Conservation (phyloP, 2,113 vertebrate genomes). For the Tympanuchus pallidicinctus region DNA sequence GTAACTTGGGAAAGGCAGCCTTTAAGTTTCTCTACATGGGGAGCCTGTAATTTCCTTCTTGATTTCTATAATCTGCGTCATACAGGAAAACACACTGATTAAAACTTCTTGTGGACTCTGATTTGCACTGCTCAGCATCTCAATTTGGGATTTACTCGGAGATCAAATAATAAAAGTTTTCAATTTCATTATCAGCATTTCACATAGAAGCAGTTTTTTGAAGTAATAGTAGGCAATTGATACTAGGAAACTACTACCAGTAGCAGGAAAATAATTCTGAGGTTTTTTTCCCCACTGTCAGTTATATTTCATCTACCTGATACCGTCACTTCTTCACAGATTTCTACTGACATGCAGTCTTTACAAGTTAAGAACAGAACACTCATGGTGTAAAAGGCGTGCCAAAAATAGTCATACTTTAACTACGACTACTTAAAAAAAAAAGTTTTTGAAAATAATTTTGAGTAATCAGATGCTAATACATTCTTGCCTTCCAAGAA, state of each 20-base stretch:
- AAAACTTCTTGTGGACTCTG: neutral
- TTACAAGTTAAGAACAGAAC: neutral
- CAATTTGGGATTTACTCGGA: neutral
- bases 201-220: neutral
- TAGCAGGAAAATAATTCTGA: neutral
- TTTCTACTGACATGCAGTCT: neutral
- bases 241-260: neutral
- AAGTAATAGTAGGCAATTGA: neutral
- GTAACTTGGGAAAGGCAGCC: neutral
- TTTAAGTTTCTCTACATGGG: neutral
- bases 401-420: neutral
- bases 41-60: neutral
- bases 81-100: neutral
- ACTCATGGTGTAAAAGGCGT: neutral
- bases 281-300: neutral
- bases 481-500: neutral
- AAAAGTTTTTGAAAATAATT: neutral
- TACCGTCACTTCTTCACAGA: neutral
- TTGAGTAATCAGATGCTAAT: neutral
- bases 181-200: neutral
- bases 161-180: neutral
- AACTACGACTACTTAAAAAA: neutral
- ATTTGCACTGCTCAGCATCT: neutral
- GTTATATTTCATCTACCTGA: accelerated
- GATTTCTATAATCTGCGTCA: neutral